Evolutionary conservation across 2,113 vertebrate species (phyloP).

Genomic region (Callocephalon fimbriatum): DNA sequence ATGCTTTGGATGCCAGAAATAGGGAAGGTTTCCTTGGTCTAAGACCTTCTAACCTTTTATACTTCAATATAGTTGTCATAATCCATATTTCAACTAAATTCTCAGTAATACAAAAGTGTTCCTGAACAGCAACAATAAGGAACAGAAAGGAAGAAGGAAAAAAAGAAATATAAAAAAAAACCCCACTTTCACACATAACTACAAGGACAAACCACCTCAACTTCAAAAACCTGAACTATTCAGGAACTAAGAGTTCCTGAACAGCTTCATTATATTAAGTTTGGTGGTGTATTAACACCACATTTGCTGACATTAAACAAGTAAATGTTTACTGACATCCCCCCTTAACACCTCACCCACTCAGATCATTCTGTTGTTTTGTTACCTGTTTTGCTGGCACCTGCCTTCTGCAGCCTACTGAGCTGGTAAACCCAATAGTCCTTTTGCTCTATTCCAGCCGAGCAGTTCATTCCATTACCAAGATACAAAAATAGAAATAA

Average conservation of each 20-base stretch:
- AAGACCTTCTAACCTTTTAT: not conserved
- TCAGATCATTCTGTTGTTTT: not conserved
- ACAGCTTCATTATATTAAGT: not conserved
- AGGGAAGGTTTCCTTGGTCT: not conserved
- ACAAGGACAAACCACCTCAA: not conserved
- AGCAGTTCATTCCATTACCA: constrained; percentile 75
- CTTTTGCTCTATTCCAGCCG: constrained; percentile 35
- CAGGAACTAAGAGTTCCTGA: not conserved
- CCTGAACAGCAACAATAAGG: not conserved
- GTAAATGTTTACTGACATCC: not conserved
- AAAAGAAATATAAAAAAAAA: not conserved
- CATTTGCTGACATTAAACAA: not conserved
- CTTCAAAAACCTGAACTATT: not conserved
- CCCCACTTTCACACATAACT: not conserved
- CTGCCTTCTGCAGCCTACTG: constrained; percentile 32
- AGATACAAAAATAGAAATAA: constrained; percentile 79
- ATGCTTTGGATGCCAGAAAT: not conserved
- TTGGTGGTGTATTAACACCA: not conserved
- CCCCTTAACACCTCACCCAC: not conserved
- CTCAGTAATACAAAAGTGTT: not conserved
- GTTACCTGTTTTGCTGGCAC: constrained; percentile 43
- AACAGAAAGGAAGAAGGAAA: not conserved
- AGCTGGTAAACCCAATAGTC: constrained; percentile 19
- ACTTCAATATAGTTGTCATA: not conserved
- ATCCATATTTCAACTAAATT: not conserved